These are phyloP conservation scores for Leucophenga maculata DNA, from an alignment of 2,888 invertebrate genomes.

Conservation along the genomic window DNA sequence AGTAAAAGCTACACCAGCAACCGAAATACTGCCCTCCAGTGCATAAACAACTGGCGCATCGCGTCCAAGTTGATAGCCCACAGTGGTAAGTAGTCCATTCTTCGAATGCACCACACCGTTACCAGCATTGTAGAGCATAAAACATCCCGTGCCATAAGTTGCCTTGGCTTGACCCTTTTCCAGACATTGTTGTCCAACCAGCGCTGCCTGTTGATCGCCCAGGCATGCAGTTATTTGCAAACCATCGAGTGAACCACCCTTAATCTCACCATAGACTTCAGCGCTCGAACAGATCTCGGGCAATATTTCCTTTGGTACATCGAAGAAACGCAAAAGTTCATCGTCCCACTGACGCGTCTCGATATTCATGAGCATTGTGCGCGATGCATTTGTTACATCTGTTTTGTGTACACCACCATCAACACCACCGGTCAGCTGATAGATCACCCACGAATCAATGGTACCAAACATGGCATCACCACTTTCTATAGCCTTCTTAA, in stretches of 20 bases:
- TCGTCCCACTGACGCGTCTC: conserved; percentile 92
- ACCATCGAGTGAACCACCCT: conserved; percentile 77
- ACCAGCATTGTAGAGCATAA: conserved; percentile 95
- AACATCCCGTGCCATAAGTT: conserved; percentile 99
- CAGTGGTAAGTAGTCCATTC: conserved; percentile 93
- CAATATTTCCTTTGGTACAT: conserved; percentile 85
- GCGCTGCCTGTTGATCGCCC: conserved; percentile 96
- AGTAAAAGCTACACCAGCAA: conserved; percentile 87
- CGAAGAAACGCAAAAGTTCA: conserved; percentile 86
- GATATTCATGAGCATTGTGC: conserved; percentile 98
- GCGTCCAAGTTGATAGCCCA: conserved; percentile 93
- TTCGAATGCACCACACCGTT: conserved; percentile 81
- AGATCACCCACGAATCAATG: conserved; percentile 98
- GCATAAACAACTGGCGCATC: conserved; percentile 87
- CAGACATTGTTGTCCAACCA: conserved; percentile 95
- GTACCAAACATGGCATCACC: conserved; percentile 90
- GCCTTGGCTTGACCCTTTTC: conserved; percentile 93
- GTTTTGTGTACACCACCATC: conserved; percentile 86
- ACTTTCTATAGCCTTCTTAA: conserved; percentile 83
- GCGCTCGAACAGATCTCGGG: conserved; percentile 93
- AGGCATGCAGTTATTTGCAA: conserved; percentile 90
- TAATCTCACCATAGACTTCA: conserved; percentile 86
- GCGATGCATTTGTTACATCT: conserved; percentile 97
- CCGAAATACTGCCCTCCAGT: conserved; percentile 91
- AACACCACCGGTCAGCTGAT: conserved; percentile 85